These are phyloP conservation scores for Lampris megalopsis DNA, from an alignment of 2,113 vertebrate species.

Conservation along the genomic window DNA sequence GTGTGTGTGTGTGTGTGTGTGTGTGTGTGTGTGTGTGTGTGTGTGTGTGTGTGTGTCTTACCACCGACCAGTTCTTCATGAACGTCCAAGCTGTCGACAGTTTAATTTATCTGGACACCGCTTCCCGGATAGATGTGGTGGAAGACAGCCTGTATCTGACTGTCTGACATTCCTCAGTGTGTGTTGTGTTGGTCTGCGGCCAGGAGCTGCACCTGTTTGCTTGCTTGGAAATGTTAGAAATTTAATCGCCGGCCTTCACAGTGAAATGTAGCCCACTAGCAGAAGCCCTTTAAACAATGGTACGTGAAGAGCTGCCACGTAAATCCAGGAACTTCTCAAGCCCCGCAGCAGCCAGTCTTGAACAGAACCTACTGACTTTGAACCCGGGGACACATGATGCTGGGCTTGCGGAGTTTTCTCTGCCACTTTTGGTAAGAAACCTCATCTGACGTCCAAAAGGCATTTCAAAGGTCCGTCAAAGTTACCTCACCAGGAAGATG, in stretches of 20 bases:
- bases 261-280: slow-evolving; percentile 37
- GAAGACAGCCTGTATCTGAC: slow-evolving; percentile 19
- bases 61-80: slow-evolving; percentile 22
- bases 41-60: slow-evolving; percentile 22
- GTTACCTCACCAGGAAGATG: too few relatives aligned
- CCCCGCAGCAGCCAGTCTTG: slow-evolving; percentile 11
- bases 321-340: slow-evolving; percentile 17
- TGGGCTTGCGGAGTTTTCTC: slow-evolving; percentile 12
- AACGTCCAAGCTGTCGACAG: background rate
- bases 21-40: slow-evolving; percentile 7
- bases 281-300: slow-evolving; percentile 21
- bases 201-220: slow-evolving; percentile 60
- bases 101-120: slow-evolving; percentile 47
- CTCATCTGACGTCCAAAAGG: too few relatives aligned
- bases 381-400: slow-evolving; percentile 19
- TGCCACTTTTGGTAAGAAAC: background rate
- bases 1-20: slow-evolving; percentile 4
- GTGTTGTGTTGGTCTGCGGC: slow-evolving; percentile 22
- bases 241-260: slow-evolving; percentile 24
- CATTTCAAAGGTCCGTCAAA: too few relatives aligned
- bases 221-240: slow-evolving; percentile 37
- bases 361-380: slow-evolving; percentile 13
- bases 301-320: slow-evolving; percentile 28
- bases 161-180: slow-evolving; percentile 4
- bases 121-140: slow-evolving; percentile 20